Base-by-base conservation (phyloP, 2,113 vertebrate genomes). In the Trogon surrucura region DNA sequence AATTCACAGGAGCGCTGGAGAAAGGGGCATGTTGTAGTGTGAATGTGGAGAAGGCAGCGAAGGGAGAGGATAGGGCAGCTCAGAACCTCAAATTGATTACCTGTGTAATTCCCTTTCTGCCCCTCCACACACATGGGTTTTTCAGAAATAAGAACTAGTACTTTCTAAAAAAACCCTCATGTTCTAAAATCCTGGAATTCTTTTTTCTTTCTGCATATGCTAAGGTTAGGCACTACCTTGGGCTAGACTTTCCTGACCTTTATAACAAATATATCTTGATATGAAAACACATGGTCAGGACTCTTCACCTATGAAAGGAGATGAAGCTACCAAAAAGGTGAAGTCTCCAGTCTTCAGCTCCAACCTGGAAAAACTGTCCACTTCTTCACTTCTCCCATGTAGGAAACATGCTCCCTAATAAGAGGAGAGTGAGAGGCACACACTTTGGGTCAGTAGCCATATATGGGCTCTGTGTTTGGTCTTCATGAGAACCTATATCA, bases 81-180 rank as follows among this genome's bases (percentile, higher is more conserved):
- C 48, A 89, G 64, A 78, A 92, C 72, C 19, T 80, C 2, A 0
- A 4, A 19, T 23, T 77, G 27, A 26, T 73, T 57, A 64, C 14
- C 10, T 27, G 2, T 56, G 44, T 85, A 47, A 48, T 81, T 87
- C 36, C 16, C 16, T 71, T 80, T 70, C n/a, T 74, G 26, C 13
- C 5, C 22, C 26, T 64, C n/a, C 27, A 38, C 26, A 60, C 26
- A 60, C 11, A 13, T 0, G 0, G 26, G 13, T 57, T 26, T 25
- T 80, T 61, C 62, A 66, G 51, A 51, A 84, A 19, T 80, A 65
- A 75, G 45, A 69, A 45, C 6, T 61, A 51, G 21, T 36, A 69
- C 11, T 41, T 79, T 47, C 19, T 7, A 17, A 67, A 94, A 74
- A 71, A 9, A 0, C 5, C 4, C 3, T 41, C 41, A 3, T 25